Percentiles rank a stretch among this genome's conserved stretches.
phyloP scores from a whole-genome alignment of 1,140 invertebrate species.

The Aplysia californica region DNA sequence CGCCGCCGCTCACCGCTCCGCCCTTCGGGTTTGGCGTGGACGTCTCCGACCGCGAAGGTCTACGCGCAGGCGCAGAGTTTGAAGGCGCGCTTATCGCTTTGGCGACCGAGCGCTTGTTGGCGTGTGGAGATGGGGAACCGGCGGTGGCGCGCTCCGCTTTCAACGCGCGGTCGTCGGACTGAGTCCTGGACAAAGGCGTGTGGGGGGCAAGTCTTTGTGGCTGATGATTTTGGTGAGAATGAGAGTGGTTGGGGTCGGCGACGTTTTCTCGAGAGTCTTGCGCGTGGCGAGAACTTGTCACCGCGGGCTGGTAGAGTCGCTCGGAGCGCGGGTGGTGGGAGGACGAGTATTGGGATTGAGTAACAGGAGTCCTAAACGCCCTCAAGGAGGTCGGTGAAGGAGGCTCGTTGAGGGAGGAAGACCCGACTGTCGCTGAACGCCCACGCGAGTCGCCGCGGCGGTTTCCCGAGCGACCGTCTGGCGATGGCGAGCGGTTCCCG shows the following conservation, averaged over 20 bases:
- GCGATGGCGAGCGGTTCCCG: neutral
- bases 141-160: neutral
- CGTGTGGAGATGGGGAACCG: neutral
- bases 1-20: neutral
- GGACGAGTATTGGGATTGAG: neutral
- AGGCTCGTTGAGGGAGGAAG: neutral
- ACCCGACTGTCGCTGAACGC: neutral
- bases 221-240: neutral
- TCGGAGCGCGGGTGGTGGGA: neutral
- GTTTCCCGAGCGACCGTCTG: neutral
- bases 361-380: neutral
- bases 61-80: neutral
- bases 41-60: neutral
- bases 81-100: neutral
- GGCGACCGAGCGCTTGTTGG: neutral
- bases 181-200: neutral
- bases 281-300: neutral
- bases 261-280: neutral
- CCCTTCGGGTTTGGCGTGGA: neutral
- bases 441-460: neutral
- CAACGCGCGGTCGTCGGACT: neutral
- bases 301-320: neutral
- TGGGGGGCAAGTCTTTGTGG: constrained; percentile 11
- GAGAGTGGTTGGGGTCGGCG: neutral
- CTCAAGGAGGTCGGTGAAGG: neutral